Conservation (phyloP, 2,113 vertebrate species). For the Bungarus multicinctus region DNA sequence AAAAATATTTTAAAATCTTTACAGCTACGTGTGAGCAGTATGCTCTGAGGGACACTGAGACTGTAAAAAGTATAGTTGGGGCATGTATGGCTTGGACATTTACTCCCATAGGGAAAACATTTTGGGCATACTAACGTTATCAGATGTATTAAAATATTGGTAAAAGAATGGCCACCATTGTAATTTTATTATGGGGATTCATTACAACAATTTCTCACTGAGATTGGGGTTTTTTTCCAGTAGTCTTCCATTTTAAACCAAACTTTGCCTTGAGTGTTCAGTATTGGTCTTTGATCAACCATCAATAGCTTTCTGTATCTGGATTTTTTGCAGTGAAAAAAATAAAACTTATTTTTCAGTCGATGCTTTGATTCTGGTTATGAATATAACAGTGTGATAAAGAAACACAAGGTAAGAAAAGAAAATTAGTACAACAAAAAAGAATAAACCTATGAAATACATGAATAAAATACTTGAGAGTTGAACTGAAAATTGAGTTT, state of each 20-base stretch:
- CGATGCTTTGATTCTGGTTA: conserved; percentile 38
- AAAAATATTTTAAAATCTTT: background rate
- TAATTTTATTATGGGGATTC: background rate
- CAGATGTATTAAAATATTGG: background rate
- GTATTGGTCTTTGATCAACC: conserved; percentile 3
- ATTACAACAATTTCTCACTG: background rate
- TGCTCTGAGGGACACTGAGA: background rate
- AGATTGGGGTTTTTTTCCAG: background rate
- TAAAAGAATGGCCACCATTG: background rate
- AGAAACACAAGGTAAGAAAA: background rate
- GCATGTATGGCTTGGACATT: background rate
- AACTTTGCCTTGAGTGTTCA: background rate
- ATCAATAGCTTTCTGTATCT: conserved; percentile 30
- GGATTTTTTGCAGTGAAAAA: conserved; percentile 45
- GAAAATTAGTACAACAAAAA: background rate
- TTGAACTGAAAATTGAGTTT: background rate
- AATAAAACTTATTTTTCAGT: conserved; percentile 46
- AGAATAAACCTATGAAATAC: background rate
- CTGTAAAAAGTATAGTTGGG: background rate
- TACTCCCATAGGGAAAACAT: background rate
- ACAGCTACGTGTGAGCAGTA: background rate
- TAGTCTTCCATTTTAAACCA: background rate
- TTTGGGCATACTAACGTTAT: background rate
- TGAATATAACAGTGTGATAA: conserved; percentile 17
- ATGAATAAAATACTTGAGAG: background rate